These are phyloP conservation scores for Chlamydotis undulata DNA, from an alignment of 2,113 vertebrate species.

Conservation along the genomic window DNA sequence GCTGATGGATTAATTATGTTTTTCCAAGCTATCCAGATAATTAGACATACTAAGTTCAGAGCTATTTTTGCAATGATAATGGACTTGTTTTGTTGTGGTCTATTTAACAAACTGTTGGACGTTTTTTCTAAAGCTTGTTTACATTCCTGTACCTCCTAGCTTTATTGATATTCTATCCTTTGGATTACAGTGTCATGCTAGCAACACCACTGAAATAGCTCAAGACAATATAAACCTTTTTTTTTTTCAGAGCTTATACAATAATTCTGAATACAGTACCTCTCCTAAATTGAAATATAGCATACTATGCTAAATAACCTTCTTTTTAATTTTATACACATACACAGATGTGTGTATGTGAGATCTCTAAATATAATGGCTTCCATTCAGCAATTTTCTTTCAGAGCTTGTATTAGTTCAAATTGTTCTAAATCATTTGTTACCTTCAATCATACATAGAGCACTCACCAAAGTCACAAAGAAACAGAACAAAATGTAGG, in stretches of 20 bases:
- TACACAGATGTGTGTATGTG: accelerated
- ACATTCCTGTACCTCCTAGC: conserved; percentile 67
- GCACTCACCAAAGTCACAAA: neutral
- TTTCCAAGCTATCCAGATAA: conserved; percentile 76
- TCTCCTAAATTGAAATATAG: neutral
- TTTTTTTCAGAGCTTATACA: conserved; percentile 2
- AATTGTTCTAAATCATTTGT: neutral
- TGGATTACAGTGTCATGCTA: conserved; percentile 66
- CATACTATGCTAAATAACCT: neutral
- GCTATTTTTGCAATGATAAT: conserved; percentile 76
- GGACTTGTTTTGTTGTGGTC: conserved; percentile 72
- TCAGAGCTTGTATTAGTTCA: neutral
- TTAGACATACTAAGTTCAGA: conserved; percentile 75
- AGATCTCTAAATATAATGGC: neutral
- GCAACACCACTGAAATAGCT: conserved; percentile 55
- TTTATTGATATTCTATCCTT: conserved; percentile 78
- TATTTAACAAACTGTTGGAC: conserved; percentile 77
- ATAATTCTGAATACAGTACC: neutral
- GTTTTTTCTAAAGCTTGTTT: conserved; percentile 74
- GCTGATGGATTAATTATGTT: conserved; percentile 75
- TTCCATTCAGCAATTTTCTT: neutral
- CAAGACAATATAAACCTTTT: conserved; percentile 45
- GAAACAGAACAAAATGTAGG: neutral
- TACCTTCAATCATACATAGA: neutral
- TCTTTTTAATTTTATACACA: neutral